Base-by-base conservation (phyloP, 2,888 invertebrate genomes). In the Erebia palarica region DNA sequence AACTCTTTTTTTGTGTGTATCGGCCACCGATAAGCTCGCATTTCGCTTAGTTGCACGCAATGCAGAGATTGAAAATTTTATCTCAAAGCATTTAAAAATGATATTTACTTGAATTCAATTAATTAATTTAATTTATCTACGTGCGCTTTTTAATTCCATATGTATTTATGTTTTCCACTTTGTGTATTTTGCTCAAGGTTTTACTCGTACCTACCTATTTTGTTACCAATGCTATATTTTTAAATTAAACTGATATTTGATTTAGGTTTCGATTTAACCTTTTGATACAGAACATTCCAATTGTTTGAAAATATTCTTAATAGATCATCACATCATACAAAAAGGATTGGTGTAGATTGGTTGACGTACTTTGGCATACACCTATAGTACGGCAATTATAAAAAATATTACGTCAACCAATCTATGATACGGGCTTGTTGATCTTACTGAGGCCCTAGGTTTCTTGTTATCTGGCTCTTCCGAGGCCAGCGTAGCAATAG, bases 1-100 rank as follows among this genome's bases (percentile, higher is more conserved):
- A 78, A 82, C 84, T 87, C 88, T 90, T 88, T 88, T 88, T 91
- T 91, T 91, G 90, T 91, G 88, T 91, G 90, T 91, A 90, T 87
- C 86, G 84, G 86, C 82, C 86, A 87, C 89, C 90, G 91, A 92
- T 57, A 65, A 36, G 18, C 63, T 63, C 4, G 42, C 44, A 16
- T 44, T 55, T 65, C 44, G 57, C 44, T 65, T 65, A 65, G 51
- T 64, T 51, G 21, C 18, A n/a, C 65, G 53, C 55, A 65, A 57
- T 65, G 65, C 65, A 44, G 65, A 44, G 65, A 51, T 65, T 51
- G 65, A 16, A 49, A 10, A 51, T 36, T 53, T 10, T 65, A 65
- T 36, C 51, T 65, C 51, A 53, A 63, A 63, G 47, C 13, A 21
- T 14, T 49, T 63, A 53, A 68, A 68, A 71, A 66, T 66, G 57